Evolutionary conservation across 2,888 invertebrate genomes (phyloP).

Genomic region (Allacma fusca): DNA sequence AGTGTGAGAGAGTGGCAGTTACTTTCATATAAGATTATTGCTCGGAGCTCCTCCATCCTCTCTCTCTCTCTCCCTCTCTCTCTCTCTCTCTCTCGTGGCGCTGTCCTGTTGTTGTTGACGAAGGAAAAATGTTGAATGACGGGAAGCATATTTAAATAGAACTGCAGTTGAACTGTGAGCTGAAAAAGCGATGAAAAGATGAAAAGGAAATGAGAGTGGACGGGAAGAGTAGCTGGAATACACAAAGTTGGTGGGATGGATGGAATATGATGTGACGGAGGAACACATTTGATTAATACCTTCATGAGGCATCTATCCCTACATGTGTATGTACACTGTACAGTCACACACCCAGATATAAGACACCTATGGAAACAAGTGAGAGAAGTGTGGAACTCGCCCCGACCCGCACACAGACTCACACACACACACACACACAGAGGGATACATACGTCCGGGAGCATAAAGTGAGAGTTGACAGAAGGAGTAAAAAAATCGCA

Average conservation of each 20-base stretch:
- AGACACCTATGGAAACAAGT: too few species aligned
- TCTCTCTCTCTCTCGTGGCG: not conserved
- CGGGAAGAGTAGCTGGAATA: not conserved
- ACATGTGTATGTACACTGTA: too few species aligned
- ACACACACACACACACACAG: not conserved
- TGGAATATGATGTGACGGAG: conserved; percentile 8
- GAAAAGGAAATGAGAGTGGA: not conserved
- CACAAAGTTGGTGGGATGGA: conserved; percentile 4
- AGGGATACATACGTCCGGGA: not conserved
- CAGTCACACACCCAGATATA: too few species aligned
- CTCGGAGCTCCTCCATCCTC: too few species aligned
- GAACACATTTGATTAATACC: conserved; percentile 12
- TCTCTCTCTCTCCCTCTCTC: too few species aligned
- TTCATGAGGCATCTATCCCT: not conserved
- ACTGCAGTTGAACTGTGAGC: conserved; percentile 14
- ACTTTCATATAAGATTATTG: not conserved
- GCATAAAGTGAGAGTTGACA: conserved; percentile 18
- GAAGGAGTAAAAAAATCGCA: conserved; percentile 32
- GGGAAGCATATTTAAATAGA: conserved; percentile 16
- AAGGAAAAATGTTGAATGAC: conserved; percentile 11
- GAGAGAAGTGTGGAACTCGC: too few species aligned
- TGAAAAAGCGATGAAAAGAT: conserved; percentile 22
- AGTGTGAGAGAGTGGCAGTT: too few species aligned
- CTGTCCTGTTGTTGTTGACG: conserved; percentile 12
- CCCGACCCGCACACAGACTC: too few species aligned